Conservation (phyloP, 2,797 vertebrate genomes). For the Darevskia nairensis region DNA sequence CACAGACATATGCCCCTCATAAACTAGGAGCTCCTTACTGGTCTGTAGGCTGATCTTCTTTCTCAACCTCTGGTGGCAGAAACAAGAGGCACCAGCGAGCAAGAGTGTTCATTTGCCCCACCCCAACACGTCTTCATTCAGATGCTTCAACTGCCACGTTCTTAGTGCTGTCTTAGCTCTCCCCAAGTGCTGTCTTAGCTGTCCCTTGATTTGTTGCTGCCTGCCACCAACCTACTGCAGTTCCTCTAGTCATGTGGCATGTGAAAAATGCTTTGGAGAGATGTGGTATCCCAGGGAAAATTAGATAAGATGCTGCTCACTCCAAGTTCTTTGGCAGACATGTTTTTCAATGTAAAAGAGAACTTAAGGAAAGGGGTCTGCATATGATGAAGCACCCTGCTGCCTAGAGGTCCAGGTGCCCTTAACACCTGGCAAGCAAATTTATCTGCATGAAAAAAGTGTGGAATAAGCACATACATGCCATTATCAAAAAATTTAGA, state of each 20-base stretch:
- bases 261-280: neutral
- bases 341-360: neutral
- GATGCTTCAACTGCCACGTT: neutral
- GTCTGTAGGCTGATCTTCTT: neutral
- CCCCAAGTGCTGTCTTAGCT: too few species aligned
- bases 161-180: neutral
- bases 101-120: neutral
- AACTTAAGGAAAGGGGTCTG: neutral
- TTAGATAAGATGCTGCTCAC: neutral
- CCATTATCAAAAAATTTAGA: neutral
- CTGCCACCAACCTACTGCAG: neutral
- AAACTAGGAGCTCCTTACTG: neutral
- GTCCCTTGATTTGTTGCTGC: neutral
- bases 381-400: neutral
- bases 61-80: neutral
- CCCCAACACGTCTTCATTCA: neutral
- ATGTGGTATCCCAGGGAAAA: neutral
- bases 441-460: neutral
- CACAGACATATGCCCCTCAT: too few species aligned
- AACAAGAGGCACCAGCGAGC: neutral
- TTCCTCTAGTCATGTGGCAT: neutral
- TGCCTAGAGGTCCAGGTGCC: neutral
- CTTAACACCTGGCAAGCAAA: neutral
- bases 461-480: neutral
- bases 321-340: neutral